Evolutionary conservation across 2,888 invertebrate species (phyloP).

Genomic region (Stenotaenia linearis): DNA sequence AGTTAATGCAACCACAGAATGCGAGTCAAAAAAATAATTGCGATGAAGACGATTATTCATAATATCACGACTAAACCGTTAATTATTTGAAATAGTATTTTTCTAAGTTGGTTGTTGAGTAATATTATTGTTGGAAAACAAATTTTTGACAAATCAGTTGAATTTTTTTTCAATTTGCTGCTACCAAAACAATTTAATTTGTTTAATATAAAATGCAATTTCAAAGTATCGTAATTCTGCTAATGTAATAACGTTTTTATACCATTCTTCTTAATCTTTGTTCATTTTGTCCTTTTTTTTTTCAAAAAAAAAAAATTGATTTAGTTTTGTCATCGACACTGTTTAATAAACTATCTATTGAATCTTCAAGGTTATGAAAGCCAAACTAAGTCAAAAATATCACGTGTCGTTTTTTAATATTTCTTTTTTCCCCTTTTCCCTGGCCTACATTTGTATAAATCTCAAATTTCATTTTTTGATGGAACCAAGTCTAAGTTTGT

Average conservation of each 20-base stretch:
- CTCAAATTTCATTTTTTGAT: background rate
- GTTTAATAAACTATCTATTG: background rate
- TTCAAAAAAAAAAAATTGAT: background rate
- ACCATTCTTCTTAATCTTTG: no score
- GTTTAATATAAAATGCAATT: no score
- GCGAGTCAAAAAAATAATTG: background rate
- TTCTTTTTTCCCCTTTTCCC: background rate
- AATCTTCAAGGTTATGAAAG: background rate
- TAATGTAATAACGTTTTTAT: no score
- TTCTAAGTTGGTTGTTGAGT: background rate
- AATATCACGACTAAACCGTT: background rate
- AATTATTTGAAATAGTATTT: background rate
- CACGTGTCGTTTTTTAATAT: background rate
- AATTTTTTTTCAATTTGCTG: no score
- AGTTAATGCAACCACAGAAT: conserved; percentile 40
- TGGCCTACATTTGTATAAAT: background rate
- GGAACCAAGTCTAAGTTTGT: background rate
- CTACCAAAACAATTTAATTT: no score
- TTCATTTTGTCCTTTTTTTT: background rate
- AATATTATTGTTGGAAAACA: background rate
- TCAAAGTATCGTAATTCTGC: no score
- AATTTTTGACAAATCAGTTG: background rate
- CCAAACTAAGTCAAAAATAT: background rate
- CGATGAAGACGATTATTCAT: background rate
- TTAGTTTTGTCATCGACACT: background rate